Evolutionary conservation across 2,797 vertebrate species (phyloP), one percentile per base, ranked within the genome.

Genomic region (Leptodactylus fallax): DNA sequence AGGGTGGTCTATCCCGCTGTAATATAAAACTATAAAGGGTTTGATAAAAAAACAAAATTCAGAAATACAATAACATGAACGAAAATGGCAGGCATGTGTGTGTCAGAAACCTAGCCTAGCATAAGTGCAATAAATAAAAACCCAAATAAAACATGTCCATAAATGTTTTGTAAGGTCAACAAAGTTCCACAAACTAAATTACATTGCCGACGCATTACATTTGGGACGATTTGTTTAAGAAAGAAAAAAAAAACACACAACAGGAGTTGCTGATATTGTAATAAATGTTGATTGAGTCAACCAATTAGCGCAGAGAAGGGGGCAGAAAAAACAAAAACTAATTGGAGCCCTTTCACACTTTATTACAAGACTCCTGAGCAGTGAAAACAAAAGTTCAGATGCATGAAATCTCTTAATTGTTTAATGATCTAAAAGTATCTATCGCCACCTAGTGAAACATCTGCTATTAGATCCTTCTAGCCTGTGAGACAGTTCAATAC

Each of bases 401-500:
- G 77, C 82, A 85, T 76, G 45, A 85, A 86, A 87, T 90, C 61
- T 23, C 76, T 92, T 94, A 94, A 95, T 94, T 93, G 91, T 91
- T 92, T 90, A 90, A 91, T 93, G 87, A 95, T 95, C 90, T 86
- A 90, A 91, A 95, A 92, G 95, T 92, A 90, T 95, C 91, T 94
- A 94, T 94, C 93, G 94, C 95, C 95, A 96, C 94, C 95, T 95
- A 95, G 95, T 93, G 95, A 93, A 81, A 56, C 58, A 79, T 86
- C 77, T 81, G 25, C 85, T 69, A 53, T 12, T 4, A 19, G 49
- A 77, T 21, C 36, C 51, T 13, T 69, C 16, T 21, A 63, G 56
- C 11, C 25, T 21, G 77, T 3, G 23, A 58, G 56, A 11, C 51
- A 8, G n/a, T 21, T 16, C 55, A 12, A 0, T 13, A 47, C 60